Evolutionary conservation across 2,888 invertebrate species (phyloP), one percentile per base, ranked within the genome.

Genomic region (Apoda limacodes): DNA sequence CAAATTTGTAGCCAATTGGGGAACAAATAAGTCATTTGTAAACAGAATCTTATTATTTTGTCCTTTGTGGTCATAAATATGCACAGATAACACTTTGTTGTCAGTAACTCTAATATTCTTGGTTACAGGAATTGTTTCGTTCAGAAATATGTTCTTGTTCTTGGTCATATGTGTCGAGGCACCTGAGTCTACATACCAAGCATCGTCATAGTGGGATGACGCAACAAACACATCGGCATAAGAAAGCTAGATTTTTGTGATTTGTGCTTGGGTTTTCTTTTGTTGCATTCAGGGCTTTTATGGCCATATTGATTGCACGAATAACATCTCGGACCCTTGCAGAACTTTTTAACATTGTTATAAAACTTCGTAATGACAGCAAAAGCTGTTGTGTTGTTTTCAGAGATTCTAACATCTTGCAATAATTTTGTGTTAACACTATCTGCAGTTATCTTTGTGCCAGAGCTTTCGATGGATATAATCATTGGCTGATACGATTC

Each of bases 111-210:
- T 45, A 9, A 42, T 41, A 3, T 9, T 26, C 5, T 35, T 24
- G n/a, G 39, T 35, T 4, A 11, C 2, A 6, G 38, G 20, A 6
- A 11, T 13, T 3, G 11, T 22, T 26, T 28, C 22, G 22, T 43
- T 9, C 11, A 28, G 20, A 10, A 43, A 12, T n/a, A 34, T 12
- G 13, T 25, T 14, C 4, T 12, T 27, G 10, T 35, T 23, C 35
- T 14, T 45, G 13, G 32, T 32, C 34, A n/a, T n/a, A n/a, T n/a
- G n/a, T n/a, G n/a, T n/a, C 28, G 37, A 22, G 30, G 40, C 32
- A 21, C 41, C 45, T 1, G 42, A 45, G 21, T 45, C 41, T 3
- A 45, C 20, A 25, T 35, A 43, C 35, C 39, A 42, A 9, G 22
- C 36, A 30, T 35, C 29, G 12, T 28, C 13, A 19, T 31, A 12